A percentile compares a stretch with the other conserved stretches of the same genome.
Evolutionary conservation across 2,888 invertebrate genomes (phyloP).

Genomic region (Clitarchus hookeri): DNA sequence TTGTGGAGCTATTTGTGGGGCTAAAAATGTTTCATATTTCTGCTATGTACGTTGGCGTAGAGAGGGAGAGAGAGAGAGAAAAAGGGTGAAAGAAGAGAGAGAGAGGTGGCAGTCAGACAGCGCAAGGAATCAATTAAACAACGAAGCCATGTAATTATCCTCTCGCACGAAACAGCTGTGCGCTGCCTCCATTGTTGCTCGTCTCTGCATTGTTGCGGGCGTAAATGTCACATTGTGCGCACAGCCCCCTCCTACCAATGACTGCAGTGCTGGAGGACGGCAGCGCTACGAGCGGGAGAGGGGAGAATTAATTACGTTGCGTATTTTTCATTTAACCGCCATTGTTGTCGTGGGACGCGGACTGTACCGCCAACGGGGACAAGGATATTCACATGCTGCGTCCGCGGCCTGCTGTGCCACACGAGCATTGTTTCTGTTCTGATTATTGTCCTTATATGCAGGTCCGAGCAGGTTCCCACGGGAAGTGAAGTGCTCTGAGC

Average conservation of each 20-base stretch:
- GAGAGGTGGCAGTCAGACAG: not conserved
- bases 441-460: not conserved
- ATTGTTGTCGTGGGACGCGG: not conserved
- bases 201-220: not conserved
- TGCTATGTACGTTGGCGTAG: too few species aligned
- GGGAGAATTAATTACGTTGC: conserved; percentile 9
- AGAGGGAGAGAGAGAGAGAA: too few species aligned
- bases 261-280: too few species aligned
- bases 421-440: not conserved
- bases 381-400: not conserved
- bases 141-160: not conserved
- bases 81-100: too few species aligned
- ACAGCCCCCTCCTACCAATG: too few species aligned
- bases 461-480: not conserved
- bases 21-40: too few species aligned
- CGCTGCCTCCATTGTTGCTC: not conserved
- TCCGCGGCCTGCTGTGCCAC: not conserved
- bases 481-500: not conserved
- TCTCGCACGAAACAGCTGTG: not conserved
- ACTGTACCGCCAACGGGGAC: not conserved
- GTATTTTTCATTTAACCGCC: not conserved
- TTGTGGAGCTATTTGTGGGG: too few species aligned
- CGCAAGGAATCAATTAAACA: conserved; percentile 2
- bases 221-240: not conserved
- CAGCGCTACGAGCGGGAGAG: not conserved